Conservation (phyloP, 2,113 vertebrate genomes). For the Solenodon paradoxus region DNA sequence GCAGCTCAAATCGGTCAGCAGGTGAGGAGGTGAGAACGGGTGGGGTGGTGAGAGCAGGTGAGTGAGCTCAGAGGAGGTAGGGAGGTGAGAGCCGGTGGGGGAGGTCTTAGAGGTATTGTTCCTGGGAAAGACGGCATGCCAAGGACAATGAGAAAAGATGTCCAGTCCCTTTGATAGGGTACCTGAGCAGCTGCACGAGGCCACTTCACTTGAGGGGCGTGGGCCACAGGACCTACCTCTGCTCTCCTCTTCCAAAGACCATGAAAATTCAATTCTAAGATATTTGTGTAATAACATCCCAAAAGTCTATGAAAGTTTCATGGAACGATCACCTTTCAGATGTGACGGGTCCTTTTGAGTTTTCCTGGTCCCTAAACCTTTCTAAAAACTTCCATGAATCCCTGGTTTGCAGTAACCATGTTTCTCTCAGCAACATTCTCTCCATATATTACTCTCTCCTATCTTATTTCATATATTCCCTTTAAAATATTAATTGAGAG, state of each 20-base stretch:
- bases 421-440: background rate
- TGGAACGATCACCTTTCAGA: background rate
- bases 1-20: background rate
- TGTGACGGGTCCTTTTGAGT: background rate
- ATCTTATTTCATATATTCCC: background rate
- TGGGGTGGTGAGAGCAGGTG: background rate
- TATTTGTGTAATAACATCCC: background rate
- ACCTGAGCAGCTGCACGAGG: background rate
- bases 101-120: background rate
- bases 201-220: background rate
- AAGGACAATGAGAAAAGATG: background rate
- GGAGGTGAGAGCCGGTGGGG: background rate
- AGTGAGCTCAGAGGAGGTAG: background rate
- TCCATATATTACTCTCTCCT: background rate
- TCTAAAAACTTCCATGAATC: background rate
- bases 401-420: background rate
- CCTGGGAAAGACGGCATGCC: background rate
- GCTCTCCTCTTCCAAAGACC: background rate
- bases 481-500: background rate
- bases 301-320: background rate
- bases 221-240: background rate
- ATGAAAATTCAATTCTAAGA: background rate
- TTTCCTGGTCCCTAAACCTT: background rate
- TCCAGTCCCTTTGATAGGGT: no score
- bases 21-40: background rate